Base-by-base conservation (phyloP, 2,888 invertebrate genomes). In the Apamea anceps region DNA sequence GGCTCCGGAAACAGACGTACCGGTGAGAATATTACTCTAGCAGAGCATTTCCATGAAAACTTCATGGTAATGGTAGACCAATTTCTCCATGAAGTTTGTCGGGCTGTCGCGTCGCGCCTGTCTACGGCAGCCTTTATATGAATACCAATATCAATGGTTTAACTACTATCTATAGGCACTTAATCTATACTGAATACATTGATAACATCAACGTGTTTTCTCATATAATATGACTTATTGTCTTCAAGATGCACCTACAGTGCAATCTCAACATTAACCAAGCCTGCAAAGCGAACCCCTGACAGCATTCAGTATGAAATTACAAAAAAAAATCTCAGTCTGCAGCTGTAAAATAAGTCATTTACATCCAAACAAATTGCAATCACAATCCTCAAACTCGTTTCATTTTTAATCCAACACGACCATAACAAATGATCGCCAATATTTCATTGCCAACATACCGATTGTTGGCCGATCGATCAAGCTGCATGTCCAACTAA, bases 401-500 rank as follows among this genome's bases (percentile, higher is more conserved):
- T 80, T 76, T 75, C 54, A 75, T 78, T 68, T 70, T 70, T 28
- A 81, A 84, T 67, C 70, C 60, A 42, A 77, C 57, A 51, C 74
- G 72, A 81, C 67, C 18, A 15, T 65, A 32, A 80, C 77, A 60
- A 86, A 82, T 84, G 71, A 87, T 72, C 60, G 77, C 77, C 80
- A 85, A 86, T 83, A 84, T 85, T 82, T 82, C 75, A 82, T 84
- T 80, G 75, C 75, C 80, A 77, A 80, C 79, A 18, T 60, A 75
- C 82, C 62, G 63, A 85, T 88, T 90, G 92, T 86, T 91, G 76
- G 75, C 76, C 74, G 81, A 89, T 85, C 88, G 73, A 75, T 65
- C 78, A 80, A 75, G 37, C 94, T 79, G 90, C 91, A 86, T 90
- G 91, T 93, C 90, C 88, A 73, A 84, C 90, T 92, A 93, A 94